Evolutionary conservation across 2,113 vertebrate genomes (phyloP).

Genomic region (Myiagra hebetior): DNA sequence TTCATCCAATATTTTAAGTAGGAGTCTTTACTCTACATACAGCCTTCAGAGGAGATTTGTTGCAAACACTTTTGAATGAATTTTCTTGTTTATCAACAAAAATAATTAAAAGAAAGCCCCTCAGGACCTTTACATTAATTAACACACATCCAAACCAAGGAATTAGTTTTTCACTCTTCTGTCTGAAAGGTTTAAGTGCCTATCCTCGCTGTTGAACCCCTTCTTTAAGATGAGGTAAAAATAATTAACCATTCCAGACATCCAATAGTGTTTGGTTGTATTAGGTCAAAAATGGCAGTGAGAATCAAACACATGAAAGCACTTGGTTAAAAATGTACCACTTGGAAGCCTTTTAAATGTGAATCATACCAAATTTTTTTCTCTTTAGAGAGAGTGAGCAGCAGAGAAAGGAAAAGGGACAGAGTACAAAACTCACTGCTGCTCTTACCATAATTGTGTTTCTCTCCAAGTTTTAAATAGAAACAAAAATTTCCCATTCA

Average conservation of each 20-base stretch:
- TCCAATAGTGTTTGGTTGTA: not conserved
- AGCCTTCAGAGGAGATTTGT: not conserved
- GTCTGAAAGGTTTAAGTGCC: not conserved
- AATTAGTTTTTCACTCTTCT: not conserved
- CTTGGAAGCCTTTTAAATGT: constrained; percentile 26
- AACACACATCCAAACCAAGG: not conserved
- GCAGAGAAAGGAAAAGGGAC: not conserved
- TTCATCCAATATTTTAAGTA: not conserved
- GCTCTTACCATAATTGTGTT: not conserved
- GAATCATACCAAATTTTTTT: not conserved
- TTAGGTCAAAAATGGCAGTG: constrained; percentile 26
- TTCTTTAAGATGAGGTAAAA: constrained; percentile 20
- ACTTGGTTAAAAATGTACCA: constrained; percentile 32
- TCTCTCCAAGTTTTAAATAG: not conserved
- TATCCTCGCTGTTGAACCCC: not conserved
- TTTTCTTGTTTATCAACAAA: constrained; percentile 1
- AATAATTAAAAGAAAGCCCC: not conserved
- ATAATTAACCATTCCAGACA: not conserved
- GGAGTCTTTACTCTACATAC: not conserved
- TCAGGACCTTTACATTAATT: not conserved
- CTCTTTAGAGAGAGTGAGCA: not conserved
- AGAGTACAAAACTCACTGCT: not conserved
- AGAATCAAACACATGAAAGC: not conserved
- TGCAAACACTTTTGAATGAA: not conserved
- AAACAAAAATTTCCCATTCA: not conserved